These are phyloP conservation scores for Ormyrus pomaceus DNA, from an alignment of 2,888 invertebrate species.

Conservation along the genomic window DNA sequence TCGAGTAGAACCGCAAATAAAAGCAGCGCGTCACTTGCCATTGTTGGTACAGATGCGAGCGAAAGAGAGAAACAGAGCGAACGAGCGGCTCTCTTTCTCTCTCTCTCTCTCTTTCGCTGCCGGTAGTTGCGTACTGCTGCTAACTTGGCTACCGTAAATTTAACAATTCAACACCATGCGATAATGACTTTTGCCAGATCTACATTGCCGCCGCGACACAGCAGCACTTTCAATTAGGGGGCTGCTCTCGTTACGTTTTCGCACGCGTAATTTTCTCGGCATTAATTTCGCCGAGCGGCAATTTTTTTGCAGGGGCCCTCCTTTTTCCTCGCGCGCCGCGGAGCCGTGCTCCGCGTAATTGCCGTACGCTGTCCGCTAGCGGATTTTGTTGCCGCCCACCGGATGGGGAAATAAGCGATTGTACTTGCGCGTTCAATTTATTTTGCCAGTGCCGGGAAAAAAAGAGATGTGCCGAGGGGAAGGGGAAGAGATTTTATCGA, in stretches of 20 bases:
- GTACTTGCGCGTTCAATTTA: too few relatives aligned
- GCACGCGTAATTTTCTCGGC: slow-evolving; percentile 1
- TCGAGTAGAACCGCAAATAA: slow-evolving; percentile 29
- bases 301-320: too few relatives aligned
- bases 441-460: too few relatives aligned
- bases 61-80: background rate
- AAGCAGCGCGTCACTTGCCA: background rate
- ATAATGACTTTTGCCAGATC: slow-evolving; percentile 40
- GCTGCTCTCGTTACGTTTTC: slow-evolving; percentile 16
- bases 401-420: too few relatives aligned
- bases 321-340: too few relatives aligned
- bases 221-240: slow-evolving; percentile 45
- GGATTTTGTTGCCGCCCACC: too few relatives aligned
- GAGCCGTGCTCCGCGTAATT: too few relatives aligned
- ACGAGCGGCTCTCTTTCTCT: background rate
- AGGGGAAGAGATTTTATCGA: too few relatives aligned
- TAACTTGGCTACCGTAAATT: slow-evolving; percentile 41
- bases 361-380: too few relatives aligned
- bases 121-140: background rate
- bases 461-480: too few relatives aligned
- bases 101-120: too few relatives aligned
- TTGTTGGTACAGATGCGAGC: slow-evolving; percentile 17
- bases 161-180: slow-evolving; percentile 39
- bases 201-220: background rate
- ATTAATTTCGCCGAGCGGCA: background rate